Evolutionary conservation across 2,888 invertebrate genomes (phyloP), one percentile per base, ranked within the genome.

Genomic region (Selenia dentaria): DNA sequence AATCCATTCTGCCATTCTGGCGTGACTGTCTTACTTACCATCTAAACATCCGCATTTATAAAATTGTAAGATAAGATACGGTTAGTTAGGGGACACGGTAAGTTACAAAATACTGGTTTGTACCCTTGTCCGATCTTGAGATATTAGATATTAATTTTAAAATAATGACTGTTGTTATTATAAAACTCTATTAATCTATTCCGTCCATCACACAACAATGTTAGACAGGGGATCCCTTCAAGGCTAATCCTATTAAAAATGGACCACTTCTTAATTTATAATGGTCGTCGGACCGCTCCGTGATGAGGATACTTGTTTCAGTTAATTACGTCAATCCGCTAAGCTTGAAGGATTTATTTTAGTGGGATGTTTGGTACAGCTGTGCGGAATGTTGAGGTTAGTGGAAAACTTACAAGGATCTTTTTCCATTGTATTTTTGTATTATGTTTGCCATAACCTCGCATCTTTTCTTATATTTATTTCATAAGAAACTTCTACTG

Each of bases 221-320:
- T 58, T 31, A 32, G 44, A 46, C 52, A 53, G 33, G 41, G 48
- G 51, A 48, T 51, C 50, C 53, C 49, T 46, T 18, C 28, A 10
- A 29, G 36, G 51, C 40, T 62, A 55, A 67, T 60, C 61, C 62
- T 60, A 62, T 69, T 68, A 64, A 59, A 68, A 63, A 67, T 64
- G 65, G 64, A 65, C 61, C 58, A 63, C 55, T 58, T 54, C 54
- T 60, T 56, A 64, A 62, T 63, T 66, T 65, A 66, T 65, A 67
- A 63, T 64, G 57, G 63, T 56, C 58, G 63, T 57, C 42, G 61
- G 59, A 55, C 57, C 54, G 57, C 50, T 36, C 16, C 42, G 39
- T 62, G 64, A 68, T 60, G 64, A 64, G 64, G 59, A 66, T 65
- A 54, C 60, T 57, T 57, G 53, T 62, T 66, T 61, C 50, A 60